Evolutionary conservation across 2,888 invertebrate genomes (phyloP).

Genomic region (Caenorhabditis japonica): DNA sequence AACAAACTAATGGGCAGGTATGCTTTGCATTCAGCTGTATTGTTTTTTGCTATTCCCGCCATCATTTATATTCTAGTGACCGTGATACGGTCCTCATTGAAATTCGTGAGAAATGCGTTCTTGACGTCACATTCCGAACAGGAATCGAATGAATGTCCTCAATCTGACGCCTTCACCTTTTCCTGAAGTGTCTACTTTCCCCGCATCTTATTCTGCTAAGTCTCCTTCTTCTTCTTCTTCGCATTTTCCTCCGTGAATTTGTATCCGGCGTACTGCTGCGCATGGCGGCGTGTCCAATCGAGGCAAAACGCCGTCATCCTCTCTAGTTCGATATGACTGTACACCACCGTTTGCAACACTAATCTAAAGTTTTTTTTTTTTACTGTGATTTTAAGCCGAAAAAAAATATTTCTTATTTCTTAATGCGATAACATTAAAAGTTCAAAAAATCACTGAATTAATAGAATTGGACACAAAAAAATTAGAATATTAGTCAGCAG

Average conservation of each 20-base stretch:
- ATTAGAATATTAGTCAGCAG: too few species aligned
- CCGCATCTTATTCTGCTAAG: too few species aligned
- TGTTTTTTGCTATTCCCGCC: too few species aligned
- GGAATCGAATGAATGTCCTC: conserved; percentile 43
- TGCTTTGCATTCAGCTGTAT: too few species aligned
- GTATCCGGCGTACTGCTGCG: conserved; percentile 42
- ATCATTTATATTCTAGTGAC: background rate
- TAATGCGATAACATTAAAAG: too few species aligned
- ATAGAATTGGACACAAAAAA: too few species aligned
- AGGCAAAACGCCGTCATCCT: conserved; percentile 27
- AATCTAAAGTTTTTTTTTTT: conserved; percentile 41
- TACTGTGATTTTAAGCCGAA: conserved; percentile 37
- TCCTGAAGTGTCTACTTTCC: conserved; percentile 44
- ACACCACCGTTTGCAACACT: conserved; percentile 42
- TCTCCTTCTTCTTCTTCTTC: too few species aligned
- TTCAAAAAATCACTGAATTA: too few species aligned
- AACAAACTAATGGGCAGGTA: too few species aligned
- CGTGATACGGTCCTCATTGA: conserved; percentile 27
- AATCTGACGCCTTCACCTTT: conserved; percentile 36
- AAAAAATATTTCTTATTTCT: conserved; percentile 1
- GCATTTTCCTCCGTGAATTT: conserved; percentile 39
- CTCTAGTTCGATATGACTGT: conserved; percentile 39
- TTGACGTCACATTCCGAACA: too few species aligned
- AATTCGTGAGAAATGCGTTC: too few species aligned
- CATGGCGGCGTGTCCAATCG: conserved; percentile 32